A percentile compares a stretch with the other conserved stretches of the same genome.
Conservation (phyloP, 2,797 vertebrate genomes). For the Tapera naevia region DNA sequence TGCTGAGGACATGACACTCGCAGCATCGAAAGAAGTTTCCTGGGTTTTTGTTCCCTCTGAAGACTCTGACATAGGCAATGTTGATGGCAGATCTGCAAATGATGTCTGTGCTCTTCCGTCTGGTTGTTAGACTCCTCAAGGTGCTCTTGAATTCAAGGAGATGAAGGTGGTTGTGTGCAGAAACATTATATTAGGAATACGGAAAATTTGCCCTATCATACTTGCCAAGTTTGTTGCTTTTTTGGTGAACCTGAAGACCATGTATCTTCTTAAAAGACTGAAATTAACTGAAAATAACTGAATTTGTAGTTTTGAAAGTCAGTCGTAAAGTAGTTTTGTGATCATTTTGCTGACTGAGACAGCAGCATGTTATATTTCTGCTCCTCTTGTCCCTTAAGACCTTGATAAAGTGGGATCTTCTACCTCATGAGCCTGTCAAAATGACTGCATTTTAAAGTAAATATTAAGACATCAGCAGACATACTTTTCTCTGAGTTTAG, state of each 20-base stretch:
- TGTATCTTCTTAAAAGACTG: constrained; percentile 37
- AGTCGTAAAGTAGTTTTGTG: constrained; percentile 57
- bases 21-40: not conserved
- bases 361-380: constrained; percentile 44
- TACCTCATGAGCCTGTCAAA: constrained; percentile 57
- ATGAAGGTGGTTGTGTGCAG: not conserved
- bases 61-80: not conserved
- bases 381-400: constrained; percentile 52
- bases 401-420: constrained; percentile 65
- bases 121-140: not conserved
- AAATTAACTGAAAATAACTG: constrained; percentile 63
- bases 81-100: not conserved
- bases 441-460: constrained; percentile 62
- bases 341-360: constrained; percentile 62
- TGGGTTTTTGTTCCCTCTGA: not conserved
- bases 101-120: not conserved
- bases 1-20: not conserved
- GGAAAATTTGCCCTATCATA: constrained; percentile 30
- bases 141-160: not conserved
- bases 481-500: constrained; percentile 60
- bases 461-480: constrained; percentile 54
- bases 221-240: constrained; percentile 24
- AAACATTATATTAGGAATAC: constrained; percentile 32
- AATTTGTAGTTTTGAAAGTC: constrained; percentile 61
- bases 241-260: constrained; percentile 23